A percentile compares a stretch with the other conserved stretches of the same genome.
Evolutionary conservation across 1,140 invertebrate genomes (phyloP).

Genomic region (Hyles euphorbiae): DNA sequence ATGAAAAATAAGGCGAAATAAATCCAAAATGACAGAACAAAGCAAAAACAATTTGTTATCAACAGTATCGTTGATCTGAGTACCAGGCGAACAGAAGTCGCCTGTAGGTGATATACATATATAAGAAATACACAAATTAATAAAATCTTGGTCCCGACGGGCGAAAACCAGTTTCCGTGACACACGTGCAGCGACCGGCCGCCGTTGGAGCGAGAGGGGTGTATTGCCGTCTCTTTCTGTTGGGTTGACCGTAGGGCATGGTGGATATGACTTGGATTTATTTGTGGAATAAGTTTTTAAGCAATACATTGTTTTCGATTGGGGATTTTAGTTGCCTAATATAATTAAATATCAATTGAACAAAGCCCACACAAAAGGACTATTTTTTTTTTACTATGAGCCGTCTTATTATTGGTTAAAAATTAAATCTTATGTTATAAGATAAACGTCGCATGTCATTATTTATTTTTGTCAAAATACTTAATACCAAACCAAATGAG

Average conservation of each 20-base stretch:
- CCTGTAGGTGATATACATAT: constrained; percentile 39
- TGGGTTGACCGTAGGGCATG: constrained; percentile 37
- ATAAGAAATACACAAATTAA: constrained; percentile 65
- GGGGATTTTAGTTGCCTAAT: too few relatives aligned
- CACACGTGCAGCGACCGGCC: constrained; percentile 65
- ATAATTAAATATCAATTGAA: too few relatives aligned
- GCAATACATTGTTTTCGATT: too few relatives aligned
- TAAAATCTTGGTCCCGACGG: constrained; percentile 57
- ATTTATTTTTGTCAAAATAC: too few relatives aligned
- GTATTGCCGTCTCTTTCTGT: constrained; percentile 27
- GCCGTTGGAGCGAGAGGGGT: constrained; percentile 34
- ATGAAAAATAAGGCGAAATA: constrained; percentile 12
- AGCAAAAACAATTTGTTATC: constrained; percentile 66
- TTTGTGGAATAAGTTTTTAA: background rate
- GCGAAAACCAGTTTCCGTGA: constrained; percentile 60
- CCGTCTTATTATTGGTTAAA: too few relatives aligned
- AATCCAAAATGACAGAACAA: constrained; percentile 47
- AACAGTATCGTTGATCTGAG: constrained; percentile 52
- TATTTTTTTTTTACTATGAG: too few relatives aligned
- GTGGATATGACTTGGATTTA: constrained; percentile 32
- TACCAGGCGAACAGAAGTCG: constrained; percentile 38
- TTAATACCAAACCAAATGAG: too few relatives aligned
- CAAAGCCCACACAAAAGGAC: too few relatives aligned
- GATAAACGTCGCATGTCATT: too few relatives aligned
- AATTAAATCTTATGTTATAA: too few relatives aligned